Evolutionary conservation across 2,888 invertebrate species (phyloP), one percentile per base, ranked within the genome.

Genomic region (Ormyrus thymus): DNA sequence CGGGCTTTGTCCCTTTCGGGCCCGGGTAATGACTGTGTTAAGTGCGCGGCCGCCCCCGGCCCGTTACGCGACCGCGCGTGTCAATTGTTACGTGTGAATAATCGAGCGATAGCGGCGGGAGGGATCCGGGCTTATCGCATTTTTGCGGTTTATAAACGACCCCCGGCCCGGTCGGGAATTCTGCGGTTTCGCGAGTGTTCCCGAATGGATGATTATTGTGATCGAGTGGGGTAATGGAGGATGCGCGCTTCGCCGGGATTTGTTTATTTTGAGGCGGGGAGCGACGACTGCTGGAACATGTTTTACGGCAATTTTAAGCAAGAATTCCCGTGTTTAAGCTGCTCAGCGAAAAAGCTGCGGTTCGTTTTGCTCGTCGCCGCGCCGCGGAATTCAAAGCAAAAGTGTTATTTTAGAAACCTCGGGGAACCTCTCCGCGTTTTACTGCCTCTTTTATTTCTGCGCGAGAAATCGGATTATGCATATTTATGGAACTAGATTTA

Each of bases 361-460:
- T 8, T 45, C 46, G 65, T 56, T 65, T 29, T 65, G 55, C 50
- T 73, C 65, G 64, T 62, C 48, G 29, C 55, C 29, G 29, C 3
- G 29, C 64, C 8, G 5, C 11, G 29, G 65, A 74, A 74, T 65
- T 56, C 74, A 65, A 74, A 74, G 59, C 45, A 74, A 66, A 66
- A 13, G 58, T 7, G 45, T 51, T 74, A 74, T 74, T 74, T 74
- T 50, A n/a, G 74, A 15, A 10, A 15, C 7, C 13, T 72, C 62
- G 53, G 50, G 10, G 45, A 55, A 65, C 8, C 11, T n/a, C 50
- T 50, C 65, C 43, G 6, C 43, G 13, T 15, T 13, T 29, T 65
- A 56, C 65, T 55, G 15, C 50, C n/a, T 11, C 43, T 29, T 48
- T 64, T 29, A 29, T n/a, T 29, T 48, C 56, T 29, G n/a, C 46